Evolutionary conservation across 2,113 vertebrate genomes (phyloP), one percentile per base, ranked within the genome.

Genomic region (Xenopus tropicalis): DNA sequence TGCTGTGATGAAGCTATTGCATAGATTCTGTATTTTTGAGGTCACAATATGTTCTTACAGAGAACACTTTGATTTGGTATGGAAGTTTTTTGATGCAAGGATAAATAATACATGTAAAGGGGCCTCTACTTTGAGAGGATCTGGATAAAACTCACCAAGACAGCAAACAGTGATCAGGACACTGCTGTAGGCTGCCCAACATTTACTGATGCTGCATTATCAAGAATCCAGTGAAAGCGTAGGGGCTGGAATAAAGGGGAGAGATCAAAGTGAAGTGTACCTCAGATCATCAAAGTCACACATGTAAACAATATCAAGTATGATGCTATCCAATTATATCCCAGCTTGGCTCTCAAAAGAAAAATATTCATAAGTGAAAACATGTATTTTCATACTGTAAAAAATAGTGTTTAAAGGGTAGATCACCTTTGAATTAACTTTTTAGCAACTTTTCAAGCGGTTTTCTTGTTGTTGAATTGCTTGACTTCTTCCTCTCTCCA

Each of bases 151-250:
- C 54, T 48, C 80, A 80, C 68, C 72, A 73, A 73, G 61, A 59
- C 66, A 79, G 52, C 71, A 64, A 77, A 80, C 76, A 67, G 75
- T 82, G 78, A 70, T 71, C 74, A 82, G 76, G 76, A 83, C 82
- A 84, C 80, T 80, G 76, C 72, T 77, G 61, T 72, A 69, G 77
- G 12, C 74, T 79, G 78, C 37, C 77, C 65, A 62, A 69, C 70
- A 78, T 70, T 78, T 46, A 62, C 79, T 83, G 77, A 54, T n/a
- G 73, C 66, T 46, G 73, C 79, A 84, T 77, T 84, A 80, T 73
- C 79, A 81, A 44, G 64, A 54, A 22, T 81, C 77, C 78, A 72
- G 56, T 61, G 71, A 79, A 58, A 77, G 69, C 77, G 72, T 0
- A 78, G 58, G 58, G 64, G 66, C 73, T 78, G 72, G 77, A 81